Conservation (phyloP, 2,797 vertebrate genomes). For the Molossus molossus region DNA sequence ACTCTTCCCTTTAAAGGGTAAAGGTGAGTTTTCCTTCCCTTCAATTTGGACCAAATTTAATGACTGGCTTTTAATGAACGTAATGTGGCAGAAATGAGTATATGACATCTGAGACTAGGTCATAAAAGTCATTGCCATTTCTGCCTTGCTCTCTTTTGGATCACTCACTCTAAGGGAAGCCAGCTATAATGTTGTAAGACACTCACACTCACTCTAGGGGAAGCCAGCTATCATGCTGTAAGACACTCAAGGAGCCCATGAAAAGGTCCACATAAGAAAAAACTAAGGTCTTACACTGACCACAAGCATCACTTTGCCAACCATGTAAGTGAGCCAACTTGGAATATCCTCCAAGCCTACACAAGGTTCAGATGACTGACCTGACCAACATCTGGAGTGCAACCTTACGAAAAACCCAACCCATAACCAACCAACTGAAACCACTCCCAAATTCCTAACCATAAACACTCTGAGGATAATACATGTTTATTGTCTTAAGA, state of each 20-base stretch:
- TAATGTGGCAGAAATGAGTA: slow-evolving; percentile 46
- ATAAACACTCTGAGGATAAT: not conserved
- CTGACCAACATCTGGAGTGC: not conserved
- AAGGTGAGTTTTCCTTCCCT: slow-evolving; percentile 38
- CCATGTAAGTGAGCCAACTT: not conserved
- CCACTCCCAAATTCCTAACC: not conserved
- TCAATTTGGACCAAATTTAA: not conserved
- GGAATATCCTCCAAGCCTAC: not conserved
- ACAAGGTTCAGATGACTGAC: slow-evolving; percentile 29
- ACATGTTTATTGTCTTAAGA: slow-evolving; percentile 45
- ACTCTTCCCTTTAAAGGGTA: not conserved
- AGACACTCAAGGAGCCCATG: not conserved
- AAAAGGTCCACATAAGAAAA: not conserved
- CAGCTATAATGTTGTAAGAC: not conserved
- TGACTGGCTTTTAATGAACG: slow-evolving; percentile 34
- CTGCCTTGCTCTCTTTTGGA: slow-evolving; percentile 8
- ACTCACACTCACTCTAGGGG: not conserved
- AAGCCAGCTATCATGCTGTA: not conserved
- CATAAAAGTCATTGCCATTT: slow-evolving; percentile 54
- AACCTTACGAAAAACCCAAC: not conserved
- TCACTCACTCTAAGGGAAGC: not conserved
- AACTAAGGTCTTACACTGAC: not conserved
- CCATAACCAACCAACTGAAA: slow-evolving; percentile 26
- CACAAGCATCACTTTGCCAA: not conserved
- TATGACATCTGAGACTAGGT: slow-evolving; percentile 49